These are phyloP conservation scores for Dolichotis patagonum DNA, from an alignment of 2,113 vertebrate genomes.

Conservation along the genomic window DNA sequence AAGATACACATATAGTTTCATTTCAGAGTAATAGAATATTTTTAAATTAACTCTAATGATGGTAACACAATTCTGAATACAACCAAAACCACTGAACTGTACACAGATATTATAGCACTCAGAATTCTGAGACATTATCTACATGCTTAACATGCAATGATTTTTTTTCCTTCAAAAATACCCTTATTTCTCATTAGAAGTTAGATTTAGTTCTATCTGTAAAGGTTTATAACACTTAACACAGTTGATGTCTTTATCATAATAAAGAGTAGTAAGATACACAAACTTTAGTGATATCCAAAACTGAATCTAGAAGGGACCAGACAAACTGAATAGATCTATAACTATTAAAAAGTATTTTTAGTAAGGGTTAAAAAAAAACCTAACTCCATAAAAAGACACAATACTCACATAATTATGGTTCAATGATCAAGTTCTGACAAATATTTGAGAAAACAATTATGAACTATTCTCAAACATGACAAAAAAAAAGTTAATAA, in stretches of 20 bases:
- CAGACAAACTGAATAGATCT: background rate
- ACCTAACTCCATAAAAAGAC: background rate
- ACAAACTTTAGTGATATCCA: background rate
- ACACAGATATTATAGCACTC: background rate
- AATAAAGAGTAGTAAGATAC: background rate
- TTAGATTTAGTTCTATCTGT: background rate
- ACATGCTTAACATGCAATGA: background rate
- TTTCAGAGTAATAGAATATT: background rate
- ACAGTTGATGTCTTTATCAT: background rate
- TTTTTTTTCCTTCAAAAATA: conserved; percentile 11
- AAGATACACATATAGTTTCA: background rate
- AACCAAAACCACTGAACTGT: background rate
- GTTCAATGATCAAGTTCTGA: background rate
- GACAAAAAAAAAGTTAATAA: background rate
- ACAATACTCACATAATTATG: background rate
- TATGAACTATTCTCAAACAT: background rate
- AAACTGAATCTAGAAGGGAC: background rate
- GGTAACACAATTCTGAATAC: background rate
- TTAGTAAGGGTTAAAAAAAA: background rate
- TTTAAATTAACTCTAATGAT: background rate
- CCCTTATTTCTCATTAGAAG: background rate
- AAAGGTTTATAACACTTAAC: background rate
- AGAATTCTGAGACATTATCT: background rate
- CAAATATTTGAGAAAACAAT: background rate
- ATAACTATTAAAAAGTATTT: background rate